Conservation (phyloP, 2,797 vertebrate species). For the Psittacula derbiana region DNA sequence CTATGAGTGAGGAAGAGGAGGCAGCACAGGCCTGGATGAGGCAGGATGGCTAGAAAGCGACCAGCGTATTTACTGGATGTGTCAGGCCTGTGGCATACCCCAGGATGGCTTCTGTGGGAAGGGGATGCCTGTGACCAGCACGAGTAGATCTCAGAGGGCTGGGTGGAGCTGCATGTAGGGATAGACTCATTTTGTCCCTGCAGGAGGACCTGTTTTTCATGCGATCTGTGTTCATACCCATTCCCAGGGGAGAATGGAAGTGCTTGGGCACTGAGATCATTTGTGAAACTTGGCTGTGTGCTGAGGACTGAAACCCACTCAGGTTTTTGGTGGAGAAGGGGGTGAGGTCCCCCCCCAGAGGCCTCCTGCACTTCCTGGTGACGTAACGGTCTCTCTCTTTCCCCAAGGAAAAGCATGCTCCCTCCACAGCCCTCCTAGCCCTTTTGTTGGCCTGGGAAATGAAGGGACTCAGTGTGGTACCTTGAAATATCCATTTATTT, state of each 20-base stretch:
- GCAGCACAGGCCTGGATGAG: neutral
- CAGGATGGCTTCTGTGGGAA: neutral
- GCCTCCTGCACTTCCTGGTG: neutral
- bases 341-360: neutral
- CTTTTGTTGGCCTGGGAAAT: slow-evolving; percentile 45
- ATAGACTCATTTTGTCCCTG: neutral
- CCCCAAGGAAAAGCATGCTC: slow-evolving; percentile 39
- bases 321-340: slow-evolving; percentile 15
- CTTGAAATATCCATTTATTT: slow-evolving; percentile 60
- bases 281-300: neutral
- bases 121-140: neutral
- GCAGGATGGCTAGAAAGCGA: neutral
- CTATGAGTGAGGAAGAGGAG: neutral
- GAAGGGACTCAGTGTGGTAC: slow-evolving; percentile 34
- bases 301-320: neutral
- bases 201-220: neutral
- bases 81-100: rapidly evolving
- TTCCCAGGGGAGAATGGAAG: neutral
- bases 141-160: neutral
- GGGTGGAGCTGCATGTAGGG: neutral
- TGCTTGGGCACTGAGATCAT: neutral
- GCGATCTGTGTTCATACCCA: neutral
- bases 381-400: slow-evolving; percentile 45
- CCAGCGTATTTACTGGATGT: neutral
- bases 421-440: slow-evolving; percentile 40